These are phyloP conservation scores for Hyperopisus bebe DNA, from an alignment of 2,113 vertebrate genomes.

Conservation along the genomic window DNA sequence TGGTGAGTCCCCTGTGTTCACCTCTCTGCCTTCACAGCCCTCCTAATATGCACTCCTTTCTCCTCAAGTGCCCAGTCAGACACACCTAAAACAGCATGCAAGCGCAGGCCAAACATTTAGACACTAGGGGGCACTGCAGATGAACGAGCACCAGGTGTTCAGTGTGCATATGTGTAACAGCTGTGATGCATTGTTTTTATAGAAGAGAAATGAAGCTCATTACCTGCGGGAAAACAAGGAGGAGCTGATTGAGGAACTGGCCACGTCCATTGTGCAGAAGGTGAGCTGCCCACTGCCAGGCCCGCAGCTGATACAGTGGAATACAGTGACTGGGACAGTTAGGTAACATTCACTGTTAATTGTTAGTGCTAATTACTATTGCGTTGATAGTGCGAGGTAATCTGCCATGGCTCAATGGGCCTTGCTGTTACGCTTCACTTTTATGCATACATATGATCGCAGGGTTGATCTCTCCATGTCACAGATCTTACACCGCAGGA, in stretches of 20 bases:
- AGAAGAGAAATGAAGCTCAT: slow-evolving; percentile 92
- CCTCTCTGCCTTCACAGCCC: background rate
- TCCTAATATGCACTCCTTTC: background rate
- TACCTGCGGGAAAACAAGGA: slow-evolving; percentile 91
- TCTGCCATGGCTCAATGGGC: background rate
- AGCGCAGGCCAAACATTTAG: background rate
- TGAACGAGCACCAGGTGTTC: background rate
- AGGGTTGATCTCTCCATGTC: background rate
- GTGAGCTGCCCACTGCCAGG: slow-evolving; percentile 52
- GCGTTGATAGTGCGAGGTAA: background rate
- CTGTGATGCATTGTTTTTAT: slow-evolving; percentile 1
- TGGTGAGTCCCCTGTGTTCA: slow-evolving; percentile 63
- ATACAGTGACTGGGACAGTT: background rate
- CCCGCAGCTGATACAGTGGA: background rate
- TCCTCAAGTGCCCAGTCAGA: background rate
- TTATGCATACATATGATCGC: background rate
- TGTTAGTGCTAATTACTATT: background rate
- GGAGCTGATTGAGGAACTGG: slow-evolving; percentile 91
- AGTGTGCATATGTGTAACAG: background rate
- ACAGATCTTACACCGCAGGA: slow-evolving; percentile 81
- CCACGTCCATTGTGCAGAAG: slow-evolving; percentile 90
- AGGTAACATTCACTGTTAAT: background rate
- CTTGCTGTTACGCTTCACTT: background rate
- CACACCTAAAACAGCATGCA: background rate
- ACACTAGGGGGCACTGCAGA: background rate